These are phyloP conservation scores for Nebria salina DNA, from an alignment of 2,888 invertebrate species.

Conservation along the genomic window DNA sequence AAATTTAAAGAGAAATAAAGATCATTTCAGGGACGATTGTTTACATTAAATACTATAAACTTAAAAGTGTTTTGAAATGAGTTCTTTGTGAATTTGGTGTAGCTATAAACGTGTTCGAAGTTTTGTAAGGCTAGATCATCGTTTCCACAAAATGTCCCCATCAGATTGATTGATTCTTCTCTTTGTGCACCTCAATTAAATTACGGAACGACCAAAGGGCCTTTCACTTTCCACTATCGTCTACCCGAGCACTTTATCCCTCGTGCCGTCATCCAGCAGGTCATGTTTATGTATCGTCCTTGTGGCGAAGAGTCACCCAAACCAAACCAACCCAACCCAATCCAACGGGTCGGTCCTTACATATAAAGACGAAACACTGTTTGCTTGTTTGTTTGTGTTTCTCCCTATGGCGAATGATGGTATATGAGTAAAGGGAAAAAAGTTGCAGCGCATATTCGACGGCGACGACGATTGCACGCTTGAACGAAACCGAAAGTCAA, in stretches of 20 bases:
- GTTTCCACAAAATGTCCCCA: background rate
- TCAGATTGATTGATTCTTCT: background rate
- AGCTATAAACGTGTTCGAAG: too few species aligned
- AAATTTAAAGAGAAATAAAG: too few species aligned
- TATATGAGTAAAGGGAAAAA: background rate
- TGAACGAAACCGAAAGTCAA: background rate
- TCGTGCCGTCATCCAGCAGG: background rate
- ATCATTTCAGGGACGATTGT: too few species aligned
- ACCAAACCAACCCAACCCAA: background rate
- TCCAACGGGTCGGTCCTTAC: background rate
- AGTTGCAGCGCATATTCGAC: too few species aligned
- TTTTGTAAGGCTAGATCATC: background rate
- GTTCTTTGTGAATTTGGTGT: too few species aligned
- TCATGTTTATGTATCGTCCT: background rate
- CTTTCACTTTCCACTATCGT: background rate
- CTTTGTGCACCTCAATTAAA: conserved; percentile 1
- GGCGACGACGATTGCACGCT: background rate
- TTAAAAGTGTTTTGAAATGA: too few species aligned
- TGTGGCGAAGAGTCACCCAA: background rate
- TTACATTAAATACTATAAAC: too few species aligned
- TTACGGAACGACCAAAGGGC: background rate
- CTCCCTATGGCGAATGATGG: background rate
- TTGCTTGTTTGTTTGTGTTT: background rate
- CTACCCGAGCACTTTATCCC: background rate
- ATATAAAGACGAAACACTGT: background rate